Percentiles rank a stretch among this genome's conserved stretches.
Evolutionary conservation across 2,888 invertebrate species (phyloP).

Genomic region (Meta bourneti): DNA sequence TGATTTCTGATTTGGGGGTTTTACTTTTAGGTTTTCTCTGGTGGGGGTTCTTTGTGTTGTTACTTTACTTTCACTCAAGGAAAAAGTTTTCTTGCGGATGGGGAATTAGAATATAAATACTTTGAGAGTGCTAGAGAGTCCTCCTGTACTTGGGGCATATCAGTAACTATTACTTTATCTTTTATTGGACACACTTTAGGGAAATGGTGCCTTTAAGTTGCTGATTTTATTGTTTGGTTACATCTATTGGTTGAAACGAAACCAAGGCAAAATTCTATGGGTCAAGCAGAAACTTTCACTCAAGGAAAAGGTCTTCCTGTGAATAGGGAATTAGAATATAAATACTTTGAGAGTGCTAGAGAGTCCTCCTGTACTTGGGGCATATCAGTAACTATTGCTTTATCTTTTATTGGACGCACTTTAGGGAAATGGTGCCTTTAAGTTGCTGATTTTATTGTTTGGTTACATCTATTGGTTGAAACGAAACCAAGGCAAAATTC

Average conservation of each 20-base stretch:
- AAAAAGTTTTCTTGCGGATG: not conserved
- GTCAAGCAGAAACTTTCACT: too few relatives aligned
- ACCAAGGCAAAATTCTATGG: too few relatives aligned
- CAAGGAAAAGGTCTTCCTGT: too few relatives aligned
- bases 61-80: not conserved
- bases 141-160: not conserved
- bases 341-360: not conserved
- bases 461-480: too few relatives aligned
- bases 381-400: not conserved
- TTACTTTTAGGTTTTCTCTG: conserved; percentile 44
- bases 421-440: not conserved
- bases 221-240: too few relatives aligned
- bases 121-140: not conserved
- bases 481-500: too few relatives aligned
- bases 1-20: conserved; percentile 12
- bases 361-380: not conserved
- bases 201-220: not conserved
- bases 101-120: conserved; percentile 2
- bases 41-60: not conserved
- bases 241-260: too few relatives aligned
- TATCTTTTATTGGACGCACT: not conserved
- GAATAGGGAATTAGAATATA: too few relatives aligned
- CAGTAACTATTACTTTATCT: not conserved
- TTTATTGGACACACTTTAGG: too few relatives aligned
- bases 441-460: not conserved